A percentile compares a stretch with the other conserved stretches of the same genome.
These are phyloP conservation scores for Chaetodon trifascialis DNA, from an alignment of 2,113 vertebrate species.

Conservation along the genomic window DNA sequence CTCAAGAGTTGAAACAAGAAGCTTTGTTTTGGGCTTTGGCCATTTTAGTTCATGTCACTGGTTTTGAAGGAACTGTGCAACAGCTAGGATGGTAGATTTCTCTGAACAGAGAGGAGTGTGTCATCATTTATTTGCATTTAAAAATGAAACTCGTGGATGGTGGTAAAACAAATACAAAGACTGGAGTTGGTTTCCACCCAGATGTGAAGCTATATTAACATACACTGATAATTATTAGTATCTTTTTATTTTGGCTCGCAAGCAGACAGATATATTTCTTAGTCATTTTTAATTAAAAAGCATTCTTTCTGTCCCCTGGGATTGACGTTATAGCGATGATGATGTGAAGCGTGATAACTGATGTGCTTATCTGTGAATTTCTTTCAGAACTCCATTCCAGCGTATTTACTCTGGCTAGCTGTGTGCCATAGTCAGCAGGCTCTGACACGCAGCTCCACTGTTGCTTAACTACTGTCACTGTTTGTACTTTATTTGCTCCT, in stretches of 20 bases:
- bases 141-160: not conserved
- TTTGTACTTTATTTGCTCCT: conserved; percentile 3
- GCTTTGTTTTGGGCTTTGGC: not conserved
- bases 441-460: conserved; percentile 36
- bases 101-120: not conserved
- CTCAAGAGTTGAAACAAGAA: not conserved
- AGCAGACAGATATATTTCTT: conserved; percentile 1
- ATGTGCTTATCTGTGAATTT: conserved; percentile 43
- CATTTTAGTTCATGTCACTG: not conserved
- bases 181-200: not conserved
- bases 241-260: not conserved
- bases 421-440: conserved; percentile 13
- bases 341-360: conserved; percentile 42
- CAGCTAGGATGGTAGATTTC: not conserved
- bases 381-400: conserved; percentile 16
- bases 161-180: not conserved
- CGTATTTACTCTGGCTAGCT: conserved; percentile 30
- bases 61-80: not conserved
- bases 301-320: conserved; percentile 14
- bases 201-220: no score
- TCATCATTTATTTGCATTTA: not conserved
- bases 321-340: not conserved
- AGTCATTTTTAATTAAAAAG: conserved; percentile 20
- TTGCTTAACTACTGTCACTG: conserved; percentile 21
- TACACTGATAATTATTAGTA: not conserved